A percentile compares a stretch with the other conserved stretches of the same genome.
phyloP scores from a whole-genome alignment of 1,140 invertebrate genomes.

The Odontomachus brunneus region DNA sequence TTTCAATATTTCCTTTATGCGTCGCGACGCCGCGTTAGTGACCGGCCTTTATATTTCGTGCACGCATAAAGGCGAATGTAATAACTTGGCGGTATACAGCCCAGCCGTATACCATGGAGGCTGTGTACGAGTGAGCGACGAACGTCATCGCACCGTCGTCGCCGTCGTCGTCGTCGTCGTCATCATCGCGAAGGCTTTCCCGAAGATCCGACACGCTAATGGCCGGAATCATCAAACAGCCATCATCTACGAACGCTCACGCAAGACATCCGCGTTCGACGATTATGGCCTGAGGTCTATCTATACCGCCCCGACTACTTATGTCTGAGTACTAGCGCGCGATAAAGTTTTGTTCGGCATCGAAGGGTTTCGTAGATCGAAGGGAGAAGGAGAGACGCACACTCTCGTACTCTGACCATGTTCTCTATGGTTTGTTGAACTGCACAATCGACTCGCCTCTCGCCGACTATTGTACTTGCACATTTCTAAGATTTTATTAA shows the following conservation, averaged over 20 bases:
- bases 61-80: slow-evolving; percentile 58
- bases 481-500: not conserved
- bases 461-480: slow-evolving; percentile 2
- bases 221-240: slow-evolving; percentile 52
- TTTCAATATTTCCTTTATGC: slow-evolving; percentile 69
- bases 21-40: slow-evolving; percentile 49
- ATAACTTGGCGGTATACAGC: slow-evolving; percentile 46
- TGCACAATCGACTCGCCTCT: slow-evolving; percentile 4
- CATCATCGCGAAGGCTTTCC: not conserved
- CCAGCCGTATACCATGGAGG: not conserved
- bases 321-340: not conserved
- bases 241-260: slow-evolving; percentile 47
- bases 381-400: not conserved
- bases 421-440: slow-evolving; percentile 21
- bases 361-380: not conserved
- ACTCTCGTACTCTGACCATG: slow-evolving; percentile 29
- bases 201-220: not conserved
- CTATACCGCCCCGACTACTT: not conserved
- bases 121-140: not conserved
- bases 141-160: not conserved
- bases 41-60: slow-evolving; percentile 67
- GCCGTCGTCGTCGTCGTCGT: too few relatives aligned
- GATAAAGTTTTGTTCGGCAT: slow-evolving; percentile 43
- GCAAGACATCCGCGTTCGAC: slow-evolving; percentile 6
- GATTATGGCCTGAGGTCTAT: slow-evolving; percentile 16